These are phyloP conservation scores for Apis cerana DNA, from an alignment of 1,140 invertebrate species.

Conservation along the genomic window DNA sequence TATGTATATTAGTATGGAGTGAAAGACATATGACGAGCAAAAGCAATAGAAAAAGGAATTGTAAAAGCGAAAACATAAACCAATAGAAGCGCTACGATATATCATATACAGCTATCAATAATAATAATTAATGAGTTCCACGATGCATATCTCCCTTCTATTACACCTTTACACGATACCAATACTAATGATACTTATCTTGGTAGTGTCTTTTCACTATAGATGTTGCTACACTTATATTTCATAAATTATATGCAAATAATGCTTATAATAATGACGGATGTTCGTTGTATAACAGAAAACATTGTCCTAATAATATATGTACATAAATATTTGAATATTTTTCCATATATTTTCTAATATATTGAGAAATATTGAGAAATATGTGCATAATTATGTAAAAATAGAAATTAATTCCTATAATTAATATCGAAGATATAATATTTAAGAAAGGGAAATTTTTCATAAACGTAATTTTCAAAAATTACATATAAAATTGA, in stretches of 20 bases:
- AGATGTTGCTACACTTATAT: slow-evolving; percentile 16
- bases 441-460: neutral
- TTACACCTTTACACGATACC: slow-evolving; percentile 46
- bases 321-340: neutral
- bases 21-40: slow-evolving; percentile 22
- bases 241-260: neutral
- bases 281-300: neutral
- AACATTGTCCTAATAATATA: neutral
- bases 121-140: slow-evolving; percentile 24
- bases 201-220: slow-evolving; percentile 12
- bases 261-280: neutral
- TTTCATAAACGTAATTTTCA: neutral
- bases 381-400: neutral
- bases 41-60: slow-evolving; percentile 24
- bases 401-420: neutral
- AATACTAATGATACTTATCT: slow-evolving; percentile 46
- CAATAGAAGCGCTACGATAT: slow-evolving; percentile 33
- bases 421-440: no score
- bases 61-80: slow-evolving; percentile 38
- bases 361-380: neutral
- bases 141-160: slow-evolving; percentile 48
- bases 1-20: slow-evolving; percentile 3
- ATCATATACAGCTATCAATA: slow-evolving; percentile 11
- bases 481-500: neutral
- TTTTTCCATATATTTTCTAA: neutral